Base-by-base conservation (phyloP, 2,113 vertebrate species). In the Cervus canadensis region DNA sequence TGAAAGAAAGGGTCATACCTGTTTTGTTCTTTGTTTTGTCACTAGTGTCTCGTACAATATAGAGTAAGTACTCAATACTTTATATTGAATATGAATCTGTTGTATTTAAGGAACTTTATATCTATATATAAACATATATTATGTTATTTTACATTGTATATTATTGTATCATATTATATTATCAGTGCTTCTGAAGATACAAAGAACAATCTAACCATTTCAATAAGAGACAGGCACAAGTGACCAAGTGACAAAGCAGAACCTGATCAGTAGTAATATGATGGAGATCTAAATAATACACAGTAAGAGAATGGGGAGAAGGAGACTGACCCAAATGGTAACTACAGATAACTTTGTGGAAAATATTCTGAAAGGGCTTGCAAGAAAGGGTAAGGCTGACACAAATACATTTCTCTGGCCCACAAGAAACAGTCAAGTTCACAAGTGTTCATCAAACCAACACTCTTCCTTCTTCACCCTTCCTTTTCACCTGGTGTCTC, bases 201-300 rank as follows among this genome's bases (percentile, higher is more conserved):
- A 97, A 30, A 91, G 30, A 92, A 97, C 40, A 76, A 95, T 94
- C 25, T 92, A 45, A 89, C 7, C 25, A 33, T 91, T 78, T 94
- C 45, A 48, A n/a, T 48, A 81, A 93, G 43, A 79, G 28, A 97
- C 8, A 54, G 82, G 59, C 11, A 64, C 78, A 83, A 89, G 54
- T 52, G 54, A 50, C 40, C 76, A 88, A 84, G 76, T 87, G 48
- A 30, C 14, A 71, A 94, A 56, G 50, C n/a, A 33, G 33, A 94
- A 26, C 17, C 59, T 79, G 33, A 76, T 50, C 56, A 74, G 30
- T 76, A 56, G 40, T 87, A 48, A 87, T 67, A 89, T 3, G 40
- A 52, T 2, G 33, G 79, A 82, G 43, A 45, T 88, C 30, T 71
- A 83, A 67, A 79, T 3, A 57, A 64, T 2, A 85, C 0, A 45